A percentile compares a stretch with the other conserved stretches of the same genome.
These are phyloP conservation scores for Acleris literana DNA, from an alignment of 2,888 invertebrate species.

Conservation along the genomic window DNA sequence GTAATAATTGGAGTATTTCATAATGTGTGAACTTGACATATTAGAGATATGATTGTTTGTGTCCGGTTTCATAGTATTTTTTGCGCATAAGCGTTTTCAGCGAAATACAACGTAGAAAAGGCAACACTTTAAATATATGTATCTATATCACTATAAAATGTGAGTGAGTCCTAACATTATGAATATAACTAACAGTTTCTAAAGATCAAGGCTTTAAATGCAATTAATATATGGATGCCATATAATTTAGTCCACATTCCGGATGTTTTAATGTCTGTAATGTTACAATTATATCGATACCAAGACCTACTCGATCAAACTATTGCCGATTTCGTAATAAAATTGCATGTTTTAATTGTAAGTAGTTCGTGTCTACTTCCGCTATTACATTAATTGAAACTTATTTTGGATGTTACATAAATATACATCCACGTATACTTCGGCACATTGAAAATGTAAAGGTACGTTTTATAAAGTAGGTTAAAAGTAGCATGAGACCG, in stretches of 20 bases:
- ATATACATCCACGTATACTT: too few species aligned
- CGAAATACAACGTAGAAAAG: not conserved
- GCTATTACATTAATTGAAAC: too few species aligned
- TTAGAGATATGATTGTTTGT: not conserved
- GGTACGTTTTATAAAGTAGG: too few species aligned
- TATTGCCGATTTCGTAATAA: not conserved
- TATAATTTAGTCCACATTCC: slow-evolving; percentile 1
- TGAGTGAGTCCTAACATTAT: too few species aligned
- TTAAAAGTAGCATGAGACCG: too few species aligned
- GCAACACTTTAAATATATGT: too few species aligned
- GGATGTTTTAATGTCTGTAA: not conserved
- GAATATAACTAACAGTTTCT: too few species aligned
- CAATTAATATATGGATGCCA: not conserved
- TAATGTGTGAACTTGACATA: slow-evolving; percentile 20
- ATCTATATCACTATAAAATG: too few species aligned
- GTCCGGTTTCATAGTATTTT: not conserved
- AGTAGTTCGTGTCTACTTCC: too few species aligned
- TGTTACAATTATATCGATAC: not conserved
- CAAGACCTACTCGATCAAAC: not conserved
- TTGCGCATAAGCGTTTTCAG: not conserved
- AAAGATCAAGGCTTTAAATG: too few species aligned
- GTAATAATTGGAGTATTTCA: slow-evolving; percentile 3
- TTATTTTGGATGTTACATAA: too few species aligned
- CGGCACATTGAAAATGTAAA: too few species aligned
- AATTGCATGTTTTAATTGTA: not conserved